Base-by-base conservation (phyloP, 2,113 vertebrate genomes). In the Ammodytes marinus region DNA sequence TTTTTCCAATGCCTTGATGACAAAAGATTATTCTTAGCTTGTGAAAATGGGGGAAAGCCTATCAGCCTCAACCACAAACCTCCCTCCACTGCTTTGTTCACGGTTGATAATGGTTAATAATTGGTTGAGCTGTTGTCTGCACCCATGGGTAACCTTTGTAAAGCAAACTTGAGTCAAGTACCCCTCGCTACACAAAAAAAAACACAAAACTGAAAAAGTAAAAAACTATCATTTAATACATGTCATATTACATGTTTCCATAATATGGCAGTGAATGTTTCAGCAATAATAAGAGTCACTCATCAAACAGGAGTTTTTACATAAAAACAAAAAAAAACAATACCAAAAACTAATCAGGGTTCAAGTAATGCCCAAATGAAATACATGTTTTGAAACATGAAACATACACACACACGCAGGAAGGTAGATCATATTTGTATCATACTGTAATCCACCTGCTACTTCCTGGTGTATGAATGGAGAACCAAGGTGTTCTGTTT, bases 181-280 rank as follows among this genome's bases (percentile, higher is more conserved):
- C 37, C 46, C 8, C 55, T 27, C 27, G 27, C 15, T 42, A 46
- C 9, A 79, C 63, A 87, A 79, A 80, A 61, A 79, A 89, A 92
- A 79, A 89, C 88, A 85, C 91, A 91, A 94, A 94, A 95, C 94
- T 96, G 96, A 96, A 95, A 95, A 97, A 97, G 96, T 98, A 97
- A 94, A 99, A 97, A 98, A 98, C 96, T 98, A 97, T 97, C 93
- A 95, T 99, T 99, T 98, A 98, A 97, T 98, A 95, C 96, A 96
- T 95, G 95, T 96, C 95, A 94, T 96, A 94, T 96, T 98, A 97
- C 94, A 97, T 94, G 95, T 95, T 95, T 96, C 92, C 93, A 95
- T 97, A 97, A 95, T 91, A 96, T 97, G 97, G 97, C 96, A 99
- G 96, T 96, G 96, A 96, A 94, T 91, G 94, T 96, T 95, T 95